Evolutionary conservation across 2,888 invertebrate species (phyloP), one percentile per base, ranked within the genome.

Genomic region (Nemoura dubitans): DNA sequence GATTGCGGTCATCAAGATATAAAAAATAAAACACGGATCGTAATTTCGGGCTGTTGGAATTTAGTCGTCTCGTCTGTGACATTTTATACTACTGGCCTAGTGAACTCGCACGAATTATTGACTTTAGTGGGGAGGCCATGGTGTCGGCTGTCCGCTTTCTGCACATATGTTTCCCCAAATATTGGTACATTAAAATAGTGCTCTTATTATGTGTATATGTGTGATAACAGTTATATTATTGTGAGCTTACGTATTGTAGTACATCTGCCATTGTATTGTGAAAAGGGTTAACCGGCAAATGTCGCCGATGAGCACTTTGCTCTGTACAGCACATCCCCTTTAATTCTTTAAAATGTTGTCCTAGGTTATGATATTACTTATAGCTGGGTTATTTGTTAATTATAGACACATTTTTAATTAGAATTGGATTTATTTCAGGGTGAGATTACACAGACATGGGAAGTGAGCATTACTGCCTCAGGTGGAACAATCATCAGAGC

Each of bases 401-500:
- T 59, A 14, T 7, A 21, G 21, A 10, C 59, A 59, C 2, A 59
- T 59, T 10, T n/a, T 59, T 59, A 59, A 78, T 28, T 14, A 78
- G n/a, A 78, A 27, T 27, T 21, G 10, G 10, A 21, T 59, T 59
- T 26, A 84, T 94, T 96, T 96, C 95, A 96, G 94, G 95, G 95
- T 86, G 88, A 87, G 95, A 95, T 96, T 95, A 95, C 95, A 96
- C 95, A 96, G 97, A 96, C 96, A 97, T 97, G 97, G 97, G 97
- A 96, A 97, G 97, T 97, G 97, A 98, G 96, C 97, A 97, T 94
- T 98, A 97, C 95, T 97, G 97, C 95, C 96, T 98, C 95, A 97
- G 97, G 96, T 98, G 97, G 97, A 98, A 97, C 95, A 97, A 98
- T 97, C 97, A 98, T 97, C 97, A 97, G 95, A 97, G 96, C 95